A percentile compares a stretch with the other conserved stretches of the same genome.
Evolutionary conservation across 2,888 invertebrate genomes (phyloP).

Genomic region (Camptogramma bilineatum): DNA sequence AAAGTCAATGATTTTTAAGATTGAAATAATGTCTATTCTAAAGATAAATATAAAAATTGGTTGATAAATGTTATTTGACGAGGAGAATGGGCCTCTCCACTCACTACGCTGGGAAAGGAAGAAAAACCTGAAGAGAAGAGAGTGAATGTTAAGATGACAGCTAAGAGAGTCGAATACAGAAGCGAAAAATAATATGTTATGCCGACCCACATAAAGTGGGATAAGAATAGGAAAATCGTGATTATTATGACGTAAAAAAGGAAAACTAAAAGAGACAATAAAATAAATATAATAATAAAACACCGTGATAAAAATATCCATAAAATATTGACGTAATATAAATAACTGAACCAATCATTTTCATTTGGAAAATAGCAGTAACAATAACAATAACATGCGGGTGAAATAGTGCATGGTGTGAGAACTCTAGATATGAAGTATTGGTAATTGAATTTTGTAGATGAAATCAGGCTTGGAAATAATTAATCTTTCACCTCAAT

Average conservation of each 20-base stretch:
- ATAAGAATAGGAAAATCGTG: neutral
- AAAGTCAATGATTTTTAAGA: too few relatives aligned
- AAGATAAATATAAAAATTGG: too few relatives aligned
- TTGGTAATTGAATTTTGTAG: neutral
- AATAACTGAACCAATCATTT: conserved; percentile 30
- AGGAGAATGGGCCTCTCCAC: too few relatives aligned
- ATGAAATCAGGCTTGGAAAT: neutral
- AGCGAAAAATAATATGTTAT: neutral
- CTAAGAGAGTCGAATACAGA: neutral
- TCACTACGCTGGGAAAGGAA: too few relatives aligned
- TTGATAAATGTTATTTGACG: too few relatives aligned
- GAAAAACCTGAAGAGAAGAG: too few relatives aligned
- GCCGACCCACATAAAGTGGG: neutral
- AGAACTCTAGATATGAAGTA: neutral
- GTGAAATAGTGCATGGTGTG: conserved; percentile 1
- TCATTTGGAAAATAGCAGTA: conserved; percentile 23
- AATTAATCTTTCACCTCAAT: neutral
- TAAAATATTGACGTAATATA: conserved; percentile 40
- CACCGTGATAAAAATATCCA: conserved; percentile 22
- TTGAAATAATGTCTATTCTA: too few relatives aligned
- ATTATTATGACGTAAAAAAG: neutral
- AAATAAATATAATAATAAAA: conserved; percentile 39
- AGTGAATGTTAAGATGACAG: neutral
- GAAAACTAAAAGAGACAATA: conserved; percentile 27
- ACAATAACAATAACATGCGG: conserved; percentile 15